Evolutionary conservation across 2,113 vertebrate genomes (phyloP).

Genomic region (human): GRCh38 chr7:68904001-68904500

Average conservation of each 20-base stretch:
- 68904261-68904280: neutral
- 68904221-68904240: neutral
- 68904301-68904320: neutral
- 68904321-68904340: neutral
- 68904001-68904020: neutral
- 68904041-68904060: neutral
- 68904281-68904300: neutral
- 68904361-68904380: neutral
- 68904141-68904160: accelerated
- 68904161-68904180: neutral
- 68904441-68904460: neutral
- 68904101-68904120: neutral
- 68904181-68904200: accelerated
- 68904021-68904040: neutral
- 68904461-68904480: no score
- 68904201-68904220: neutral
- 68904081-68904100: neutral
- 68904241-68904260: neutral
- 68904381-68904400: neutral
- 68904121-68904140: neutral
- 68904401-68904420: neutral
- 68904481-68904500: neutral
- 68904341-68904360: neutral
- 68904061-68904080: no score
- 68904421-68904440: neutral